A percentile compares a stretch with the other conserved stretches of the same genome.
Conservation (phyloP, 2,797 vertebrate species). For the Apogon talboti region DNA sequence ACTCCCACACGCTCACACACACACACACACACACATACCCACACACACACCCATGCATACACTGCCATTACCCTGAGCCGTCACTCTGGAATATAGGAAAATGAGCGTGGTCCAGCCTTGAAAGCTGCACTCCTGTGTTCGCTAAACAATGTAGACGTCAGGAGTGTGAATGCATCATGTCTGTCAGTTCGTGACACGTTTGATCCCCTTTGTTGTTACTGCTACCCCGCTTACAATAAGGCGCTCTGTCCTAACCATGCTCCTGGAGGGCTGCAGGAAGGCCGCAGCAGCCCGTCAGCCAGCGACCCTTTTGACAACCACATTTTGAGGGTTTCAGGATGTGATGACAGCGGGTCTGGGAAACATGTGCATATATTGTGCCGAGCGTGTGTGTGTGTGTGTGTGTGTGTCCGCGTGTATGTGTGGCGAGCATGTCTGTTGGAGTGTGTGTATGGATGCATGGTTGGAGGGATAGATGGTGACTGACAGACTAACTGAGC, state of each 20-base stretch:
- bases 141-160: conserved; percentile 64
- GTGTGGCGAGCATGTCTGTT: conserved; percentile 53
- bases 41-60: conserved; percentile 19
- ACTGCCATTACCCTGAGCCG: conserved; percentile 28
- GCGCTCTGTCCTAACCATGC: conserved; percentile 61
- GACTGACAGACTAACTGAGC: conserved; percentile 82
- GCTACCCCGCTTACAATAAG: conserved; percentile 60
- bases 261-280: conserved; percentile 56
- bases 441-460: conserved; percentile 48
- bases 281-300: conserved; percentile 68
- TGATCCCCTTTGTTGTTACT: conserved; percentile 69
- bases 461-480: conserved; percentile 62
- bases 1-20: conserved; percentile 34
- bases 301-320: conserved; percentile 71
- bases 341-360: conserved; percentile 56
- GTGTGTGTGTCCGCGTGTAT: conserved; percentile 28
- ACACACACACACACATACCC: conserved; percentile 26
- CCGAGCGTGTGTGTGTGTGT: conserved; percentile 32
- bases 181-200: conserved; percentile 70
- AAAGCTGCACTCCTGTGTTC: conserved; percentile 55
- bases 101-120: conserved; percentile 27
- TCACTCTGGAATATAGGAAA: conserved; percentile 32
- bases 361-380: conserved; percentile 34
- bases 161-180: conserved; percentile 43
- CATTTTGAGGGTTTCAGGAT: conserved; percentile 73